Conservation (phyloP, 2,888 invertebrate genomes). For the Galeruca laticollis region DNA sequence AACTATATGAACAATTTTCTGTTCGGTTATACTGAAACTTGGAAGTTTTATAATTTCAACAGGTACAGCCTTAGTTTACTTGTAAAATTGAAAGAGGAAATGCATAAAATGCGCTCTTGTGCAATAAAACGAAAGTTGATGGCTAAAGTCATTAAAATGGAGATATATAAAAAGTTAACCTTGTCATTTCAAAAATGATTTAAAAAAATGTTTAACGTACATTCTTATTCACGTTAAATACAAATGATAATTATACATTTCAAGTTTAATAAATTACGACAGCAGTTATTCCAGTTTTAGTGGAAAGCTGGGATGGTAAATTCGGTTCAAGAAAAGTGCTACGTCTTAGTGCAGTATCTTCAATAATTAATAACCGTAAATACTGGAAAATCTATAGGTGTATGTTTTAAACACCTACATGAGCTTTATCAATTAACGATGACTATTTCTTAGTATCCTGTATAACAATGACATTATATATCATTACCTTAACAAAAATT, state of each 20-base stretch:
- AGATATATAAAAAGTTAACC: slow-evolving; percentile 42
- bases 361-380: slow-evolving; percentile 17
- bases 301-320: slow-evolving; percentile 57
- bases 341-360: no score
- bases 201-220: slow-evolving; percentile 51
- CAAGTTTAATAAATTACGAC: slow-evolving; percentile 57
- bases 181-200: slow-evolving; percentile 53
- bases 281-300: slow-evolving; percentile 68
- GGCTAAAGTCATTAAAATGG: slow-evolving; percentile 39
- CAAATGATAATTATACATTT: slow-evolving; percentile 55
- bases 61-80: slow-evolving; percentile 22
- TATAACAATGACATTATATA: background rate
- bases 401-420: no score
- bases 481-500: slow-evolving; percentile 19
- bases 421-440: no score
- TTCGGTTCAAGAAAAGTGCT: slow-evolving; percentile 9
- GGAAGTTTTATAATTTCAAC: slow-evolving; percentile 8
- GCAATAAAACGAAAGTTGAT: slow-evolving; percentile 43
- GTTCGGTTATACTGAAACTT: background rate
- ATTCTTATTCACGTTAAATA: slow-evolving; percentile 60
- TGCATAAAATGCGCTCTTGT: slow-evolving; percentile 45
- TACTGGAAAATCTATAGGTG: no score
- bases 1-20: background rate
- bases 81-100: slow-evolving; percentile 26
- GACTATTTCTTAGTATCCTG: background rate